A percentile compares a stretch with the other conserved stretches of the same genome.
These are phyloP conservation scores for Pelecanoides urinatrix DNA, from an alignment of 2,113 vertebrate genomes.

Conservation along the genomic window DNA sequence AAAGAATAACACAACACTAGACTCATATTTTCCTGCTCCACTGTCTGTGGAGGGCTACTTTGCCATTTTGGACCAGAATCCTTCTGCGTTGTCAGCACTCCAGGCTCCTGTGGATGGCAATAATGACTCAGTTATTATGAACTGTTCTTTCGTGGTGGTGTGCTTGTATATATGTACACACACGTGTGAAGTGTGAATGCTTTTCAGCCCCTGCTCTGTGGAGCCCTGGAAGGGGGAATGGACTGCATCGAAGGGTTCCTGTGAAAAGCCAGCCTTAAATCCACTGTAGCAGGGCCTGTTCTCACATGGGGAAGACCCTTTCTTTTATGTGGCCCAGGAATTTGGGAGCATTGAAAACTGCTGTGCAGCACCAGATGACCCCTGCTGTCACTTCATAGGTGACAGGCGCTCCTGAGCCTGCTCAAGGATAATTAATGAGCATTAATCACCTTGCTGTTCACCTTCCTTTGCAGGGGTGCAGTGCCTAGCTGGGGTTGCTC, in stretches of 20 bases:
- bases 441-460: constrained; percentile 22
- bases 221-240: neutral
- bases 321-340: neutral
- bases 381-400: neutral
- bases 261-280: neutral
- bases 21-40: constrained; percentile 12
- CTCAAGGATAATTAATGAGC: constrained; percentile 27
- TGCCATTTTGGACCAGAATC: constrained; percentile 34
- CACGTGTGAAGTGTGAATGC: rapidly evolving
- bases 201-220: neutral
- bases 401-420: neutral
- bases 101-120: constrained; percentile 63
- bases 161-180: neutral
- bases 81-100: constrained; percentile 19
- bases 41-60: neutral
- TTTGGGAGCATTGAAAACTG: neutral
- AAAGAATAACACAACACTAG: neutral
- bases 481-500: neutral
- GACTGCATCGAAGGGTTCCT: neutral
- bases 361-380: constrained; percentile 1
- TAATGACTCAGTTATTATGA: constrained; percentile 54
- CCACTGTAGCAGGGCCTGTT: neutral
- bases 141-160: neutral
- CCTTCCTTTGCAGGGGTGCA: neutral
- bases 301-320: rapidly evolving